Evolutionary conservation across 1,140 invertebrate species (phyloP), one percentile per base, ranked within the genome.

Genomic region (Drosophila novamexicana): DNA sequence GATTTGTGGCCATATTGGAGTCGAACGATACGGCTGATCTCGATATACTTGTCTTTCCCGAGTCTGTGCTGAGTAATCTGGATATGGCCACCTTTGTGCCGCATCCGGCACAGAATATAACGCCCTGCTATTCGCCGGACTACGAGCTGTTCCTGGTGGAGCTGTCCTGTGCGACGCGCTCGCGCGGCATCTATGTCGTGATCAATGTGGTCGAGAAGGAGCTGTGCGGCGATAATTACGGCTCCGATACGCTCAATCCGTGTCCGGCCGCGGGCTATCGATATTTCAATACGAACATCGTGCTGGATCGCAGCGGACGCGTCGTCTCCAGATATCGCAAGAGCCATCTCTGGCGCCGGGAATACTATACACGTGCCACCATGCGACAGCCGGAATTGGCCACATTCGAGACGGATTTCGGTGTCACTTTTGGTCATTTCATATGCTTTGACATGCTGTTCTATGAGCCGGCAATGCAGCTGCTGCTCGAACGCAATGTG

Each of bases 21-120:
- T 81, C 83, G 12, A 7, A 54, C 7, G 54, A 72, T 0, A 64
- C 69, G 1, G 7, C 32, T 0, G 66, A 81, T 66, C 94, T 94
- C 0, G 95, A 97, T 69, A 97, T 98, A 2, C 93, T 98, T 3
- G 96, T 98, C 5, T 97, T 97, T 86, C 97, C 97, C 0, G 97
- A 98, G 92, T 78, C 93, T 68, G 92, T 93, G 0, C 56, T 94
- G 0, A 93, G 93, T 4, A 86, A 50, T n/a, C 0, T 9, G 3
- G 36, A 45, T 0, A 57, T 64, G 0, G 53, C 77, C 7, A 86
- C 86, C 1, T 91, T 77, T 78, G 72, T 92, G 39, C 91, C 91
- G 1, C 34, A 80, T 53, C 75, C 72, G 0, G 14, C 37, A 2
- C 32, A 72, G 49, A 76, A 75, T 6, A 56, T 85, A 5, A 74